phyloP scores from a whole-genome alignment of 2,113 vertebrate genomes.

The Conger conger region DNA sequence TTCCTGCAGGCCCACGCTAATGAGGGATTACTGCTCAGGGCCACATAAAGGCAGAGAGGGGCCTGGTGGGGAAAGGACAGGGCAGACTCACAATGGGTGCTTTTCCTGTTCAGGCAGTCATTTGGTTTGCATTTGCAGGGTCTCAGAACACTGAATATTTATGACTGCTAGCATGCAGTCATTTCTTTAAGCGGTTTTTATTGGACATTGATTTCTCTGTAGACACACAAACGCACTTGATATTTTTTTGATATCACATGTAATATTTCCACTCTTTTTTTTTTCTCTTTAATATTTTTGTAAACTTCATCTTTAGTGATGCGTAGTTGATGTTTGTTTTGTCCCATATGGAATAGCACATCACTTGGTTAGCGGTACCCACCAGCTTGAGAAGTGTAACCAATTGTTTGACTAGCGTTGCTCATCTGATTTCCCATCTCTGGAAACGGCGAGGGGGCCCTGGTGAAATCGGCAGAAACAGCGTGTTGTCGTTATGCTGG shows the following conservation, averaged over 20 bases:
- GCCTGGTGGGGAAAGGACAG: conserved; percentile 36
- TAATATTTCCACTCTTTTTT: neutral
- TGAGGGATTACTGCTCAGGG: conserved; percentile 70
- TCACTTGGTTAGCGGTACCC: neutral
- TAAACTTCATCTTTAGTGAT: neutral
- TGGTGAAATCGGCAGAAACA: neutral
- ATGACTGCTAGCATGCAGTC: conserved; percentile 25
- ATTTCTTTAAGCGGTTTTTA: conserved; percentile 18
- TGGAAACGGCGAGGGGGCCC: conserved; percentile 12
- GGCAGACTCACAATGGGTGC: conserved; percentile 40
- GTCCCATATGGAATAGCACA: neutral
- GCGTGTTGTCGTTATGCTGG: neutral
- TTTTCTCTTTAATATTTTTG: neutral
- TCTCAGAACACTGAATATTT: conserved; percentile 38
- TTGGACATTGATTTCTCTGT: conserved; percentile 31
- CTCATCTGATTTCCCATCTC: neutral
- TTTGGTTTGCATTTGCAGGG: conserved; percentile 30
- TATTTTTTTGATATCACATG: conserved; percentile 20
- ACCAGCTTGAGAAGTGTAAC: neutral
- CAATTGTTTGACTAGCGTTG: neutral
- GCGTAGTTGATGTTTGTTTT: neutral
- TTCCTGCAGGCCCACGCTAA: conserved; percentile 58
- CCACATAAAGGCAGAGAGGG: conserved; percentile 55
- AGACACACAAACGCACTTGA: conserved; percentile 14
- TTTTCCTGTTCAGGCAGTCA: conserved; percentile 34